phyloP scores from a whole-genome alignment of 2,888 invertebrate genomes.

The Tortricodes alternella region DNA sequence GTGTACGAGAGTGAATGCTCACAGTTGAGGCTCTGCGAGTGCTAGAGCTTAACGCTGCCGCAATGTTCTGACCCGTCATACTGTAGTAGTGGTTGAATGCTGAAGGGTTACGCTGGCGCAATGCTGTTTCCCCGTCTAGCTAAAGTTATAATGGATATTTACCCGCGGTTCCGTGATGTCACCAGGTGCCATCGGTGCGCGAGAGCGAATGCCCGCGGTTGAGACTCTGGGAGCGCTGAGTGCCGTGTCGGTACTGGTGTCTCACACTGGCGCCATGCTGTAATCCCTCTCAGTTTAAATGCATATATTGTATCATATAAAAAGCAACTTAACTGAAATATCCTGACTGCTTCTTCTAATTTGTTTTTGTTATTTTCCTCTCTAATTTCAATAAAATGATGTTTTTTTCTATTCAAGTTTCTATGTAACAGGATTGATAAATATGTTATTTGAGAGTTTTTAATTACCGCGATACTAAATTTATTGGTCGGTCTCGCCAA shows the following conservation, averaged over 20 bases:
- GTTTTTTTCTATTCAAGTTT: too few relatives aligned
- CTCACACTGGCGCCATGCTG: slow-evolving; percentile 84
- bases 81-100: background rate
- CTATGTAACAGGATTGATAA: too few relatives aligned
- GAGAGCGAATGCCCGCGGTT: slow-evolving; percentile 88
- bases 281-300: slow-evolving; percentile 46
- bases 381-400: too few relatives aligned
- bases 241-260: slow-evolving; percentile 83
- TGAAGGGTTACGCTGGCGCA: too few relatives aligned
- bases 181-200: slow-evolving; percentile 89
- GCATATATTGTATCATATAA: background rate
- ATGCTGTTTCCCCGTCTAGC: background rate
- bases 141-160: slow-evolving; percentile 34
- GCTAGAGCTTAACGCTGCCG: too few relatives aligned
- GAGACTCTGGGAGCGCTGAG: slow-evolving; percentile 88
- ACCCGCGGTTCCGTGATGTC: slow-evolving; percentile 90
- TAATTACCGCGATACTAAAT: too few relatives aligned
- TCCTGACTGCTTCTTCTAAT: background rate
- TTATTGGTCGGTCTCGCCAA: too few relatives aligned
- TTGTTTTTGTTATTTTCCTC: background rate
- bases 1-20: slow-evolving; percentile 86
- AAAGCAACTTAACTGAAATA: background rate
- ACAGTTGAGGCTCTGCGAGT: slow-evolving; percentile 89
- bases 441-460: too few relatives aligned
- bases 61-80: background rate